Base-by-base conservation (phyloP, 2,113 vertebrate species). In the Hippocampus comes region DNA sequence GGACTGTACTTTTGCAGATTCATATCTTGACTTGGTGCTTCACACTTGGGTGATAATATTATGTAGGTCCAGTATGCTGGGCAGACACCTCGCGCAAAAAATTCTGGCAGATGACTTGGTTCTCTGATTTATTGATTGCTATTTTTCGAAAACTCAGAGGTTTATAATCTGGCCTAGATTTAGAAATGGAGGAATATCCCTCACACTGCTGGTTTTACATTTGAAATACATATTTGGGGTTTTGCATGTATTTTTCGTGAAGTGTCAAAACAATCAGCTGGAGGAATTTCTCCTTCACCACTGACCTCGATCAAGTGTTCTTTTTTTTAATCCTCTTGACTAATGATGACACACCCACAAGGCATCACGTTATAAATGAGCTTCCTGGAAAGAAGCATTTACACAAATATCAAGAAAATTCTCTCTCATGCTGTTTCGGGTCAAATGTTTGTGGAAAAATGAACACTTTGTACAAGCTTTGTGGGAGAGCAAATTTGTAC, bases 391-490 rank as follows among this genome's bases (percentile, higher is more conserved):
- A 80, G 30, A 70, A 67, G 49, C 7, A 9, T 75, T 82, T 76
- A 71, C 64, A 74, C 65, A 63, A 78, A 81, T 68, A 80, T 76
- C 75, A 82, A 82, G 73, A 74, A 76, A 81, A 43, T 78, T 34
- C 43, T 81, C 81, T 82, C 67, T 67, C 81, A 80, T 72, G 75
- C 79, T 55, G 73, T 76, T 79, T 67, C 34, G 71, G 80, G 82
- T 86, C 80, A 81, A 83, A 86, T 81, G 78, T 82, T 63, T 74
- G 82, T 71, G 76, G 66, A 74, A 53, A 67, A 87, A 75, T 71
- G 78, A 85, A 83, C 80, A 80, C 76, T 87, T 86, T 80, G 82
- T 86, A 87, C 87, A 87, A 83, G 83, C 82, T 63, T 87, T 86
- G 85, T 70, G 85, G 84, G 84, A 87, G 79, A 86, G 81, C 70